Evolutionary conservation across 2,888 invertebrate genomes (phyloP).

Genomic region (Sympetrum striolatum): DNA sequence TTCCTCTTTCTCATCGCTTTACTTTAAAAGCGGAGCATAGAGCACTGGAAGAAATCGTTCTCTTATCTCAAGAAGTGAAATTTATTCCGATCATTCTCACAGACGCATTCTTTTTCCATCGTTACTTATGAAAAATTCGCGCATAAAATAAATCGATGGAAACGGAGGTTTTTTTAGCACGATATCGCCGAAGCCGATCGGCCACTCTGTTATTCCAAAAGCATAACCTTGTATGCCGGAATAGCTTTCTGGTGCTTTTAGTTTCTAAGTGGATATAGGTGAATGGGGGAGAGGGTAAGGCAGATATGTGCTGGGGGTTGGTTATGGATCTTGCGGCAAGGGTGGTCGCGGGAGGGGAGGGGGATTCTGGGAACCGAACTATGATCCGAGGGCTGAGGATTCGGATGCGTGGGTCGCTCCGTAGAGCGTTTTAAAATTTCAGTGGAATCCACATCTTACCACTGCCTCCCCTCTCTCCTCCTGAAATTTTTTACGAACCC

Average conservation of each 20-base stretch:
- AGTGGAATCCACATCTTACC: background rate
- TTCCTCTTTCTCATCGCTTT: too few relatives aligned
- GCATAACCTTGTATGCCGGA: conserved; percentile 41
- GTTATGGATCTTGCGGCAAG: background rate
- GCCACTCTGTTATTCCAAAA: conserved; percentile 36
- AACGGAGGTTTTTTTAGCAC: background rate
- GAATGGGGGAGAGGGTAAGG: background rate
- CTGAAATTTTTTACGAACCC: background rate
- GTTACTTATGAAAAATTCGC: background rate
- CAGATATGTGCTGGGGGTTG: background rate
- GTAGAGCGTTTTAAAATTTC: background rate
- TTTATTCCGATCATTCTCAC: background rate
- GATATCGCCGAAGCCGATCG: conserved; percentile 5
- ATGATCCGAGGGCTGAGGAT: background rate
- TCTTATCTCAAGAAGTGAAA: background rate
- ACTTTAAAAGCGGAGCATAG: too few relatives aligned
- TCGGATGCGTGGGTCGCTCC: background rate
- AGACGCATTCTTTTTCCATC: background rate
- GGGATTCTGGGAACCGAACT: background rate
- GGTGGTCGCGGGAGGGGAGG: background rate
- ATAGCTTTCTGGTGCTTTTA: conserved; percentile 33
- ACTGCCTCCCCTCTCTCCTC: background rate
- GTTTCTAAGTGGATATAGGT: conserved; percentile 31
- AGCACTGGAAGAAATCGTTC: too few relatives aligned
- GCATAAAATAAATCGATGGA: background rate